Conservation (phyloP, 2,113 vertebrate genomes). For the Pipa parva region DNA sequence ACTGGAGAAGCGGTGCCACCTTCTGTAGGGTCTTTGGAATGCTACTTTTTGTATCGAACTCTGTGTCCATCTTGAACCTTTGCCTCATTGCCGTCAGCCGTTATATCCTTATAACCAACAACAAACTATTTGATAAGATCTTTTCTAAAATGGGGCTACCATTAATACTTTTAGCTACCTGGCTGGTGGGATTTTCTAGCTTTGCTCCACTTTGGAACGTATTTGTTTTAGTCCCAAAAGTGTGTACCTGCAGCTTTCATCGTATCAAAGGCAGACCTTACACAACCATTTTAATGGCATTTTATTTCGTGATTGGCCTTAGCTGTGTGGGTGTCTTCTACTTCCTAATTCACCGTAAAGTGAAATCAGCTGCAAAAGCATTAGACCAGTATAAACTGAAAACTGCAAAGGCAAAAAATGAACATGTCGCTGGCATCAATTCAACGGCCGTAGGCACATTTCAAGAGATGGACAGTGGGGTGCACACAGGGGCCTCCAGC, state of each 20-base stretch:
- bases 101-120: constrained; percentile 72
- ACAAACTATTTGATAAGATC: constrained; percentile 63
- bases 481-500: constrained; percentile 54
- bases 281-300: constrained; percentile 72
- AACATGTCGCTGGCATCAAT: constrained; percentile 33
- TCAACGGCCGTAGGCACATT: constrained; percentile 35
- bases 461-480: constrained; percentile 62
- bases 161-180: constrained; percentile 60
- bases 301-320: constrained; percentile 77
- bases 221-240: constrained; percentile 71
- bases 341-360: constrained; percentile 73
- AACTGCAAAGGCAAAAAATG: constrained; percentile 50
- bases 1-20: constrained; percentile 65
- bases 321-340: constrained; percentile 75
- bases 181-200: constrained; percentile 67
- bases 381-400: constrained; percentile 68
- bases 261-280: constrained; percentile 72
- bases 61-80: constrained; percentile 79
- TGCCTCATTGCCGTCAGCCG: constrained; percentile 74
- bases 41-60: constrained; percentile 78
- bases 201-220: constrained; percentile 74
- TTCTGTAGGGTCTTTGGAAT: constrained; percentile 76
- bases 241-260: constrained; percentile 87
- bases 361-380: constrained; percentile 59
- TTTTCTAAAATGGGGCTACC: constrained; percentile 60